Evolutionary conservation across 1,140 invertebrate species (phyloP).

Genomic region (Armadillidium nasatum): DNA sequence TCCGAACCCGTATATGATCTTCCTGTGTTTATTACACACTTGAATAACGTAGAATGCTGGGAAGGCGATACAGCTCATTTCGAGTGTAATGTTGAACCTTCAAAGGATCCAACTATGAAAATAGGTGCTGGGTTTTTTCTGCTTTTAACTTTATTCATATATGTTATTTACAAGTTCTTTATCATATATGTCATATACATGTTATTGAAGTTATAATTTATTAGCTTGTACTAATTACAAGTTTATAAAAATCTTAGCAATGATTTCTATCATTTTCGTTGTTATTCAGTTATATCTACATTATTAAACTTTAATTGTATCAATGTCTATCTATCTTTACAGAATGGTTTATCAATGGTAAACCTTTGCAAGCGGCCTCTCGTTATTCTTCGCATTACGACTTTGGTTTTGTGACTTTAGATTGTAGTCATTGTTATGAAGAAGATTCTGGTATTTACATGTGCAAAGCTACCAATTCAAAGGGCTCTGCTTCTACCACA

Average conservation of each 20-base stretch:
- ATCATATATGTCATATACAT: no score
- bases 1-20: slow-evolving; percentile 75
- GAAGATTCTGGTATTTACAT: slow-evolving; percentile 88
- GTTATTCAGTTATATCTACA: no score
- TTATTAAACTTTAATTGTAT: slow-evolving; percentile 12
- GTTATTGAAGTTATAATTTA: no score
- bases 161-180: no score
- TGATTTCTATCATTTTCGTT: no score
- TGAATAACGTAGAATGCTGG: slow-evolving; percentile 82
- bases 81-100: slow-evolving; percentile 88
- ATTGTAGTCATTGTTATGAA: slow-evolving; percentile 72
- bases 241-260: neutral
- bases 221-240: neutral
- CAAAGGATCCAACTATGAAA: slow-evolving; percentile 87
- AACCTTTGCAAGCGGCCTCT: slow-evolving; percentile 70
- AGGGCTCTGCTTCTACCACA: slow-evolving; percentile 79
- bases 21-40: slow-evolving; percentile 81
- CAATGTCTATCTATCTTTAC: slow-evolving; percentile 11
- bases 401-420: slow-evolving; percentile 80
- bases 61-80: slow-evolving; percentile 90
- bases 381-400: slow-evolving; percentile 80
- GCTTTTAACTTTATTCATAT: no score
- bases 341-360: slow-evolving; percentile 84
- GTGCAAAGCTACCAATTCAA: slow-evolving; percentile 84
- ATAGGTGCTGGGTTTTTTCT: slow-evolving; percentile 53